A percentile compares a stretch with the other conserved stretches of the same genome.
Evolutionary conservation across 2,113 vertebrate genomes (phyloP).

Genomic region (Apteryx mantelli): DNA sequence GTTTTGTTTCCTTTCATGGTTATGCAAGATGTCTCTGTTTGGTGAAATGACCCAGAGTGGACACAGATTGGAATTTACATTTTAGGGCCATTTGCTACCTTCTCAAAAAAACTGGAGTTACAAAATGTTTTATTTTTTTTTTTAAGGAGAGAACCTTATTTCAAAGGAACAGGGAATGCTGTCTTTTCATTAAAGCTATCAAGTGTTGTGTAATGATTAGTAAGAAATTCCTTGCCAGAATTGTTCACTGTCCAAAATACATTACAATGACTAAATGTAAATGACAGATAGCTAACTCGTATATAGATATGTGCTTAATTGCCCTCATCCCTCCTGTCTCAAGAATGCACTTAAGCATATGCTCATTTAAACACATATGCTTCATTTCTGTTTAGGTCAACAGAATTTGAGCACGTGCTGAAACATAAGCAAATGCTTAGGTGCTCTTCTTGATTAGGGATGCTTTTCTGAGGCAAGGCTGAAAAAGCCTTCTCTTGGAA

Average conservation of each 20-base stretch:
- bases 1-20: constrained; percentile 65
- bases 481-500: not conserved
- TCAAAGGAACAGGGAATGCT: not conserved
- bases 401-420: constrained; percentile 32
- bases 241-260: constrained; percentile 58
- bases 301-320: constrained; percentile 55
- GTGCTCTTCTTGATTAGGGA: not conserved
- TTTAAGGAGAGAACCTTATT: not conserved
- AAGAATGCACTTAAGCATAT: constrained; percentile 55
- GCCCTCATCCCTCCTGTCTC: constrained; percentile 53
- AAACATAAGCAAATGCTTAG: constrained; percentile 54
- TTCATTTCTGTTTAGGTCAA: constrained; percentile 57
- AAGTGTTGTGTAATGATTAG: constrained; percentile 41
- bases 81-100: not conserved
- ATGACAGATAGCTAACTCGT: constrained; percentile 62
- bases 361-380: constrained; percentile 62
- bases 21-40: constrained; percentile 49
- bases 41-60: constrained; percentile 66
- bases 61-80: not conserved
- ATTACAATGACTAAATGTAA: constrained; percentile 43
- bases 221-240: constrained; percentile 45
- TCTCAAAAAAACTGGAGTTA: not conserved
- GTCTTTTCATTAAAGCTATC: constrained; percentile 43
- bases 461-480: not conserved
- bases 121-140: not conserved